These are phyloP conservation scores for Metallyticus violacea DNA, from an alignment of 2,888 invertebrate genomes.

Conservation along the genomic window DNA sequence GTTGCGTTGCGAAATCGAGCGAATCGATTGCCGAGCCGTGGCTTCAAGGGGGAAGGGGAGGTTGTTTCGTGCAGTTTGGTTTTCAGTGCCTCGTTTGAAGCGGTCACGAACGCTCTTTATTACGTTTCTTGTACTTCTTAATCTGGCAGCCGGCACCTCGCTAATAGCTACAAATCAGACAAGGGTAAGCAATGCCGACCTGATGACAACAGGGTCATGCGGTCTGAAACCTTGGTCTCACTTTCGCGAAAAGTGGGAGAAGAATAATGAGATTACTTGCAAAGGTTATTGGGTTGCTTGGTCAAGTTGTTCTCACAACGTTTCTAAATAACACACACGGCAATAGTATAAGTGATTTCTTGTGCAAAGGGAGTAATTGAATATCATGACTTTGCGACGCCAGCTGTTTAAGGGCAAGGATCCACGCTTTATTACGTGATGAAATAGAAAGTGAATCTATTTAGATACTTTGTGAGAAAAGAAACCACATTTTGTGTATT, in stretches of 20 bases:
- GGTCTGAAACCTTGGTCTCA: background rate
- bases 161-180: background rate
- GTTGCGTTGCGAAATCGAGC: background rate
- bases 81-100: background rate
- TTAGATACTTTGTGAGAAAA: too few relatives aligned
- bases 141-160: background rate
- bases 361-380: background rate
- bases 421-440: too few relatives aligned
- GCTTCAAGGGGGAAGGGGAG: background rate
- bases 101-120: background rate
- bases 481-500: too few relatives aligned
- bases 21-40: background rate
- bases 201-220: background rate
- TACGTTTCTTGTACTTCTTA: background rate
- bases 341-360: background rate
- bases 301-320: background rate
- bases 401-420: too few relatives aligned
- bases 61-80: background rate
- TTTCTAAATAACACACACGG: background rate
- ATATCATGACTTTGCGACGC: background rate
- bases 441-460: too few relatives aligned
- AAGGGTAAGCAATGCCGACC: background rate
- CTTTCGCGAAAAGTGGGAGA: background rate
- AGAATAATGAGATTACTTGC: background rate
- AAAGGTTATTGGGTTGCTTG: background rate